These are phyloP conservation scores for Eristalis arbustorum DNA, from an alignment of 2,888 invertebrate species.

Conservation along the genomic window DNA sequence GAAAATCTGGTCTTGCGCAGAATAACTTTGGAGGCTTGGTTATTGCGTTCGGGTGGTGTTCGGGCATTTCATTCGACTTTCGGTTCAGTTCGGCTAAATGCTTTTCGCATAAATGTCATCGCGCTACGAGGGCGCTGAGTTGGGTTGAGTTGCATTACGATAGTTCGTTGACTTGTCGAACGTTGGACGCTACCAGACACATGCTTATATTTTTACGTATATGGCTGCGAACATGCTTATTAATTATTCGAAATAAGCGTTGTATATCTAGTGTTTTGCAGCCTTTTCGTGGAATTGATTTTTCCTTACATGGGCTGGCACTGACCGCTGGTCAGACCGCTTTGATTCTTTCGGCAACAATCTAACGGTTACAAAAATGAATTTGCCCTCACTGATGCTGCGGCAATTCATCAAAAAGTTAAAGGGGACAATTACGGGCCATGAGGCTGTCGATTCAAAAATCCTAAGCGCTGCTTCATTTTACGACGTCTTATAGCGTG, in stretches of 20 bases:
- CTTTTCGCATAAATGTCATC: not conserved
- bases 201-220: not conserved
- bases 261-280: not conserved
- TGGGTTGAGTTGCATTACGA: not conserved
- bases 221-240: not conserved
- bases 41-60: constrained; percentile 23
- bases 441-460: not conserved
- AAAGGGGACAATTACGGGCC: not conserved
- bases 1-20: constrained; percentile 43
- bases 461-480: not conserved
- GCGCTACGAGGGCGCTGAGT: not conserved
- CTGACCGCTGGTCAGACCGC: too few relatives aligned
- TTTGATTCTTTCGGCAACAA: too few relatives aligned
- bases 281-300: not conserved
- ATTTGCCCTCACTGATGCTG: too few relatives aligned
- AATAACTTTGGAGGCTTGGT: constrained; percentile 13
- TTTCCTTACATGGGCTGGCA: not conserved
- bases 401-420: not conserved
- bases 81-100: constrained; percentile 6
- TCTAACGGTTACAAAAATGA: too few relatives aligned
- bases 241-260: not conserved
- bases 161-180: constrained; percentile 15
- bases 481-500: not conserved
- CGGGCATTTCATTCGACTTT: constrained; percentile 10
- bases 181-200: not conserved